A percentile compares a stretch with the other conserved stretches of the same genome.
phyloP scores from a whole-genome alignment of 2,888 invertebrate genomes.

The Cosmopolites sordidus region DNA sequence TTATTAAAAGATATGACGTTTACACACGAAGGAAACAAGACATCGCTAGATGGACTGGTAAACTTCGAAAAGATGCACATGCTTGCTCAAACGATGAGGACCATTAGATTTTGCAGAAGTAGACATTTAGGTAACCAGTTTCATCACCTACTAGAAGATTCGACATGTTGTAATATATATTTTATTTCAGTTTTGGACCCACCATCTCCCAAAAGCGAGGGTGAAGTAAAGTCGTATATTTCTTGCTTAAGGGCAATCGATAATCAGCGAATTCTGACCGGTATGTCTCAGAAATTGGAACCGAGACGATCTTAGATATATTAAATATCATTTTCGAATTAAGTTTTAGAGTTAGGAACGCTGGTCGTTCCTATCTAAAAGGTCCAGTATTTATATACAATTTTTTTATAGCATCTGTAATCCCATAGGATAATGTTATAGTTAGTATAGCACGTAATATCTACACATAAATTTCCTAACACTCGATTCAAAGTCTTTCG shows the following conservation, averaged over 20 bases:
- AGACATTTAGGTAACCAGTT: slow-evolving; percentile 59
- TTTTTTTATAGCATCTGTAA: no score
- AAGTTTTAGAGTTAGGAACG: slow-evolving; percentile 17
- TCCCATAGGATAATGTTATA: no score
- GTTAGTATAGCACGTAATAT: no score
- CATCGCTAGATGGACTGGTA: slow-evolving; percentile 70
- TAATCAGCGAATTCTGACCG: slow-evolving; percentile 71
- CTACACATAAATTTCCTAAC: no score
- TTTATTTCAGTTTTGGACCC: slow-evolving; percentile 61
- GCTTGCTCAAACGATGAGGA: slow-evolving; percentile 77
- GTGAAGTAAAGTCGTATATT: slow-evolving; percentile 65
- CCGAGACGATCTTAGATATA: slow-evolving; percentile 53
- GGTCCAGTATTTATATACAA: background rate
- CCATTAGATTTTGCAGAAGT: slow-evolving; percentile 70
- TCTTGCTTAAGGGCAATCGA: slow-evolving; percentile 73
- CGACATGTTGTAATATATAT: background rate
- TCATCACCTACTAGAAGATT: background rate
- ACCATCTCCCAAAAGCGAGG: slow-evolving; percentile 66
- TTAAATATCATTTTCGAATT: background rate
- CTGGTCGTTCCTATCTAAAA: slow-evolving; percentile 22
- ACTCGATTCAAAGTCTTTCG: no score
- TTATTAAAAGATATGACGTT: slow-evolving; percentile 78
- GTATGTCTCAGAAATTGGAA: slow-evolving; percentile 75
- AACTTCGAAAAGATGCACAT: slow-evolving; percentile 91
- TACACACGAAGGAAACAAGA: slow-evolving; percentile 82